Evolutionary conservation across 2,797 vertebrate genomes (phyloP).

Genomic region (Pagetopsis macropterus): DNA sequence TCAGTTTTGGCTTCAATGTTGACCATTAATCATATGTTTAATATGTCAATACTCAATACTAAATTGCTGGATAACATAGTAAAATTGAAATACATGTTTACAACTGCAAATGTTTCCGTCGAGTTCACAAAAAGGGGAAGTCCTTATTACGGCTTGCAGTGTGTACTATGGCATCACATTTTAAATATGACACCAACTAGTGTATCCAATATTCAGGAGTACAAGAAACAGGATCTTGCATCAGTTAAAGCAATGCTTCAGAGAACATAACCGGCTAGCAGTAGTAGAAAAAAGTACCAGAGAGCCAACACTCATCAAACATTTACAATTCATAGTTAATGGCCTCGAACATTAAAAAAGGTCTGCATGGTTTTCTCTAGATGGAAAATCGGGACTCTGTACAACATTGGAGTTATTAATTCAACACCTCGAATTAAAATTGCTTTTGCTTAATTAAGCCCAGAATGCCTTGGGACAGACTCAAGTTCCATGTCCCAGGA

Average conservation of each 20-base stretch:
- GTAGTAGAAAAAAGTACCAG: background rate
- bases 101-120: background rate
- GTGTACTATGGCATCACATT: background rate
- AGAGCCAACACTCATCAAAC: conserved; percentile 33
- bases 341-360: conserved; percentile 10
- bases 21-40: background rate
- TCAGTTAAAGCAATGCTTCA: conserved; percentile 14
- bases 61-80: background rate
- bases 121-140: background rate
- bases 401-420: conserved; percentile 8
- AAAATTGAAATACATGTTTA: background rate
- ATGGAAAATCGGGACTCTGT: background rate
- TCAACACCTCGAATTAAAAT: conserved; percentile 10
- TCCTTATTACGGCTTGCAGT: background rate
- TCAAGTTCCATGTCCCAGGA: background rate
- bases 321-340: conserved; percentile 30
- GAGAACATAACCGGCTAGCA: background rate
- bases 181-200: background rate
- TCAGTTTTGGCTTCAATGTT: background rate
- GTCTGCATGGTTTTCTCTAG: conserved; percentile 3
- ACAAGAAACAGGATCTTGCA: conserved; percentile 5
- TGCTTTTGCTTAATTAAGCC: conserved; percentile 22
- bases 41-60: background rate
- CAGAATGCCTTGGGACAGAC: background rate
- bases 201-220: background rate